These are phyloP conservation scores for Zonitis immaculata DNA, from an alignment of 2,888 invertebrate genomes.

Conservation along the genomic window DNA sequence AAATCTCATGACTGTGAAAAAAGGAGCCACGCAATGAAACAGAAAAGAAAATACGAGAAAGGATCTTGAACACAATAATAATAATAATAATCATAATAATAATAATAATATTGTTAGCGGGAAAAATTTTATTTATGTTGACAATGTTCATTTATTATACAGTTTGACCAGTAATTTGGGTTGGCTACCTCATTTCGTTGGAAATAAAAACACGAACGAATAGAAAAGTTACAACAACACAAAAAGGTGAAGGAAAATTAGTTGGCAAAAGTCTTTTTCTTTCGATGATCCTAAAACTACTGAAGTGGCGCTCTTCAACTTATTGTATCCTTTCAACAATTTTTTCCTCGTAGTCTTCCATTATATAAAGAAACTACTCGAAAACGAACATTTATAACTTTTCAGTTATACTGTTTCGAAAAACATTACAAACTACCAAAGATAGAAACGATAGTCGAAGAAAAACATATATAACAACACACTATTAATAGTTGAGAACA, in stretches of 20 bases:
- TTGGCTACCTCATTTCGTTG: too few species aligned
- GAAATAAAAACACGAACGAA: not conserved
- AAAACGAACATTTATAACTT: constrained; percentile 11
- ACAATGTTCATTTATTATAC: too few species aligned
- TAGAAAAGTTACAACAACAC: not conserved
- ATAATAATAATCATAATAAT: too few species aligned
- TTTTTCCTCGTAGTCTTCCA: not conserved
- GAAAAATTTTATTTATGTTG: too few species aligned
- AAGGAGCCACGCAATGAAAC: not conserved
- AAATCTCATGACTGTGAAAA: not conserved
- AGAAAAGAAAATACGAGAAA: not conserved
- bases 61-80: too few species aligned
- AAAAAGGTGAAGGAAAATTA: constrained; percentile 8
- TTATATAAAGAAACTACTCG: constrained; percentile 13
- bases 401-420: constrained; percentile 3
- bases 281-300: constrained; percentile 9
- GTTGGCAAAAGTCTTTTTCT: constrained; percentile 21
- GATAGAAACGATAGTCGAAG: not conserved
- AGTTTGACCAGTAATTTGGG: too few species aligned
- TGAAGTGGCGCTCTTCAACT: constrained; percentile 23
- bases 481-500: constrained; percentile 13
- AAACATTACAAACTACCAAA: constrained; percentile 6
- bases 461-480: not conserved
- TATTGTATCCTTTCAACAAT: constrained; percentile 23
- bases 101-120: too few species aligned